A percentile compares a stretch with the other conserved stretches of the same genome.
Evolutionary conservation across 2,113 vertebrate genomes (phyloP).

Genomic region (Coptodon rendalli): DNA sequence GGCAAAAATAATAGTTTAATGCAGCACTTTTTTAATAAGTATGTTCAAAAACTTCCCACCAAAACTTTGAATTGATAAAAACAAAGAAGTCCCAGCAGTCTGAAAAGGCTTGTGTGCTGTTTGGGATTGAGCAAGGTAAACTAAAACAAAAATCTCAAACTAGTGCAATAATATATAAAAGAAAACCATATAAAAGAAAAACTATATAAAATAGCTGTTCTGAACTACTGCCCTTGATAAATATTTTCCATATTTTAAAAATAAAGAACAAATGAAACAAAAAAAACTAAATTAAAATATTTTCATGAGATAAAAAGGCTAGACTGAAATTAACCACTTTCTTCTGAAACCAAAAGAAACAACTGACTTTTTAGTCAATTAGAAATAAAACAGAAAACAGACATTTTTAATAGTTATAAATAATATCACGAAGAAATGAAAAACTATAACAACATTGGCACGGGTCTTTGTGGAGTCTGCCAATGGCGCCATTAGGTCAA

Average conservation of each 20-base stretch:
- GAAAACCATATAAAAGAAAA: neutral
- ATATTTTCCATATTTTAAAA: neutral
- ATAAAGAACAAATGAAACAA: neutral
- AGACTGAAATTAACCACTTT: neutral
- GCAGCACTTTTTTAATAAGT: neutral
- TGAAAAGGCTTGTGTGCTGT: neutral
- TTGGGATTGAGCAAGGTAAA: neutral
- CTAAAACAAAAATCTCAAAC: neutral
- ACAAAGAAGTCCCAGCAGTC: neutral
- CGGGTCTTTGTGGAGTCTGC: neutral
- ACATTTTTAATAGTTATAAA: neutral
- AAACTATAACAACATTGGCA: neutral
- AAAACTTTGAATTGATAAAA: neutral
- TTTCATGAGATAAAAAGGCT: neutral
- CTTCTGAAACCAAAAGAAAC: neutral
- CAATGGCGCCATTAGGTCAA: neutral
- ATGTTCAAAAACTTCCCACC: neutral
- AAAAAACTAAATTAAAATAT: neutral
- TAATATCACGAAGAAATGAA: neutral
- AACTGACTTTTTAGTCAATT: neutral
- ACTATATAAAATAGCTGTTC: neutral
- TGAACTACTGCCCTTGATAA: neutral
- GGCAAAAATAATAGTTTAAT: neutral
- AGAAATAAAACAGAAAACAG: neutral
- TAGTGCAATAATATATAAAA: neutral